These are phyloP conservation scores for Paedocypris micromegethes DNA, from an alignment of 2,797 vertebrate species.

Conservation along the genomic window DNA sequence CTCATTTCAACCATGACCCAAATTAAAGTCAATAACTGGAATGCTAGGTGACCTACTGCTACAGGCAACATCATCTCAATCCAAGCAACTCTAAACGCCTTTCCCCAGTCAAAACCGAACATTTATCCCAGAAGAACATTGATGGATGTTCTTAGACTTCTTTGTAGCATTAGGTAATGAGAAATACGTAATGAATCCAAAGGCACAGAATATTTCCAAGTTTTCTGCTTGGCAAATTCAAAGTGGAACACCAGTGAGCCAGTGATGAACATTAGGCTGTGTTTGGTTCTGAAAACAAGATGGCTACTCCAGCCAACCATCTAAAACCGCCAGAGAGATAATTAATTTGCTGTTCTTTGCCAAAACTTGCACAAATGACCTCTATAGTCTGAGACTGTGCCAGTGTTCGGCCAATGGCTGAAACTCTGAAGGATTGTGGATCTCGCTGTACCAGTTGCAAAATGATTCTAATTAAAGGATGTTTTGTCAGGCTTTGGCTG, in stretches of 20 bases:
- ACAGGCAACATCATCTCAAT: slow-evolving; percentile 33
- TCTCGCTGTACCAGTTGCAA: slow-evolving; percentile 51
- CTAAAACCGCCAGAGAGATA: slow-evolving; percentile 42
- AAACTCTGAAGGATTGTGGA: slow-evolving; percentile 61
- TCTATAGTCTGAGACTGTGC: slow-evolving; percentile 49
- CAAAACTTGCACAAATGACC: slow-evolving; percentile 43
- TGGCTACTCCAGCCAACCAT: slow-evolving; percentile 34
- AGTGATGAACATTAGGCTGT: slow-evolving; percentile 37
- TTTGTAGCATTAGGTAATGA: slow-evolving; percentile 9
- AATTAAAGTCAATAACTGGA: slow-evolving; percentile 51
- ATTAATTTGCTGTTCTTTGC: slow-evolving; percentile 38
- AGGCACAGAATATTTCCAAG: slow-evolving; percentile 21
- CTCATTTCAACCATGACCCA: slow-evolving; percentile 41
- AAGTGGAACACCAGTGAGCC: slow-evolving; percentile 9
- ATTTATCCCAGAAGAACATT: too few species aligned
- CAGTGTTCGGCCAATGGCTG: slow-evolving; percentile 43
- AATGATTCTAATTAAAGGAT: slow-evolving; percentile 64
- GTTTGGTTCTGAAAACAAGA: slow-evolving; percentile 38
- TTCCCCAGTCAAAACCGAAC: background rate
- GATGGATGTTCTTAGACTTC: background rate
- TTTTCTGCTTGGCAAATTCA: slow-evolving; percentile 28
- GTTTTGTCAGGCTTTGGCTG: slow-evolving; percentile 61
- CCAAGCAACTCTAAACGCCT: slow-evolving; percentile 11
- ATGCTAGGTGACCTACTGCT: slow-evolving; percentile 54
- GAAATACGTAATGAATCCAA: background rate